Conservation (phyloP, 1,140 invertebrate genomes). For the Belonocnema kinseyi region DNA sequence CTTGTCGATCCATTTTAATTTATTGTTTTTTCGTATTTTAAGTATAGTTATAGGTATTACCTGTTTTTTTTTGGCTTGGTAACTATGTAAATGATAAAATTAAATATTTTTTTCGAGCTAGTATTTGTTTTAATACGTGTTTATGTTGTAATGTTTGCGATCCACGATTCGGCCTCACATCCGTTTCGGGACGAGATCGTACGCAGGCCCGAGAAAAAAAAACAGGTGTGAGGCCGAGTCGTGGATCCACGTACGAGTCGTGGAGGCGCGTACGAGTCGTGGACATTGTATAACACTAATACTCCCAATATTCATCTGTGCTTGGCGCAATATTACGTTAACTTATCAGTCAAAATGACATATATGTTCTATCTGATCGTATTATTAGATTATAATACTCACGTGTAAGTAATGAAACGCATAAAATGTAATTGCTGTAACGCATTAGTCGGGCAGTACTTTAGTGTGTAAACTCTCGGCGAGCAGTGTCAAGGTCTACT, state of each 20-base stretch:
- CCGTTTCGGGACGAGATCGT: too few species aligned
- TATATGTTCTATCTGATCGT: background rate
- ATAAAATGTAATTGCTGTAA: constrained; percentile 54
- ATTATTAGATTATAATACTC: background rate
- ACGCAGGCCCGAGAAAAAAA: too few species aligned
- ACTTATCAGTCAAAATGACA: constrained; percentile 15
- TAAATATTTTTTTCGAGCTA: constrained; percentile 54
- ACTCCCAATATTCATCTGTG: constrained; percentile 24
- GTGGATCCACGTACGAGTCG: too few species aligned
- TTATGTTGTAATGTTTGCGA: background rate
- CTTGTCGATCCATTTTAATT: constrained; percentile 34
- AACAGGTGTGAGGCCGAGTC: too few species aligned
- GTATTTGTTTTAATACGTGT: background rate
- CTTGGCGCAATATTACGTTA: constrained; percentile 21
- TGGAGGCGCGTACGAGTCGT: too few species aligned
- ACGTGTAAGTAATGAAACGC: constrained; percentile 27
- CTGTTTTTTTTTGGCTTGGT: constrained; percentile 67
- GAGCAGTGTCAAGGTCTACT: too few species aligned
- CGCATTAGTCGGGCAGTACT: constrained; percentile 47
- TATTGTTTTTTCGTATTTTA: constrained; percentile 26
- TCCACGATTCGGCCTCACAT: too few species aligned
- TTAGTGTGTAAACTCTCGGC: constrained; percentile 14
- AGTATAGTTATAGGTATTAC: constrained; percentile 13
- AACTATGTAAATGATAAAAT: constrained; percentile 65
- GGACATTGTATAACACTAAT: too few species aligned